Evolutionary conservation across 2,888 invertebrate genomes (phyloP).

Genomic region (Sericinus montela): DNA sequence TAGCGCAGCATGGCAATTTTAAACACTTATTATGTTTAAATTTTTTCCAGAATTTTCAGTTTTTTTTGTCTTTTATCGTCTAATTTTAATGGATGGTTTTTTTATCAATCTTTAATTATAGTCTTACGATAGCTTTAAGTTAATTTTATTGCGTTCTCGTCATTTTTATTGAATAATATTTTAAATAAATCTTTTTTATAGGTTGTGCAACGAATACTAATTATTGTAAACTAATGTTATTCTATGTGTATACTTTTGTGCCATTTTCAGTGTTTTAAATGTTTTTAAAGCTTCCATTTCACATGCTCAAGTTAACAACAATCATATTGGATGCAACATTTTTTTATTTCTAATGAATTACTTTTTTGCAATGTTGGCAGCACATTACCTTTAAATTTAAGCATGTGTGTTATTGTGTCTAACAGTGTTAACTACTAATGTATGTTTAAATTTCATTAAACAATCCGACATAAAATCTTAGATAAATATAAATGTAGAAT

Average conservation of each 20-base stretch:
- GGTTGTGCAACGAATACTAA: constrained; percentile 57
- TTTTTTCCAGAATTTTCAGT: too few species aligned
- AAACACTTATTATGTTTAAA: too few species aligned
- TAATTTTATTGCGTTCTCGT: constrained; percentile 11
- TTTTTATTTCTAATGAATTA: background rate
- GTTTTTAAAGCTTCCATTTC: constrained; percentile 15
- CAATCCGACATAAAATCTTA: background rate
- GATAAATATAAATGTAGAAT: constrained; percentile 14
- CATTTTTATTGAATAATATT: constrained; percentile 10
- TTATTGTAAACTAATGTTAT: constrained; percentile 22
- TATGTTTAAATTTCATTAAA: constrained; percentile 9
- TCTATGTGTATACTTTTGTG: constrained; percentile 32
- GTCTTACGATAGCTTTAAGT: background rate
- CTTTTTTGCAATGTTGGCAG: background rate
- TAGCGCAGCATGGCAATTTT: too few species aligned
- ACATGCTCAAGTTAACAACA: background rate
- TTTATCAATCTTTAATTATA: background rate
- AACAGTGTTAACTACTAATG: constrained; percentile 11
- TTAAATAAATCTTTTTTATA: constrained; percentile 30
- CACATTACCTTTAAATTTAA: background rate
- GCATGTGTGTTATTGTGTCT: background rate
- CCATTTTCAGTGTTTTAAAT: constrained; percentile 33
- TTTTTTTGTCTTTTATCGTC: background rate
- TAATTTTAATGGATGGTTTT: background rate
- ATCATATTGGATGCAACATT: background rate